These are phyloP conservation scores for Brenthis hecate DNA, from an alignment of 2,888 invertebrate genomes.

Conservation along the genomic window DNA sequence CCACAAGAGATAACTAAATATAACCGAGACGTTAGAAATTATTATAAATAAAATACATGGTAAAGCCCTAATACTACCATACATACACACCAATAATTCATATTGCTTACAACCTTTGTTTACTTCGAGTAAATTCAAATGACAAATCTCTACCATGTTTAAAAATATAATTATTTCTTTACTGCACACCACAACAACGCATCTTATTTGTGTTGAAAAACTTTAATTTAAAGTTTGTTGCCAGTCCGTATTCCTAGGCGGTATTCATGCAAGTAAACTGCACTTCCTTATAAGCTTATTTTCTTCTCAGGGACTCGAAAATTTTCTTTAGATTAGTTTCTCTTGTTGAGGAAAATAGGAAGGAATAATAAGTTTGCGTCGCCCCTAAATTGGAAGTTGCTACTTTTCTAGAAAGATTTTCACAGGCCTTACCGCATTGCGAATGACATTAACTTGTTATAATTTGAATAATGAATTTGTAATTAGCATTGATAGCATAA, in stretches of 20 bases:
- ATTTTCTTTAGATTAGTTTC: conserved; percentile 82
- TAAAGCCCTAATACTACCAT: too few species aligned
- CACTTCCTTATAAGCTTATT: conserved; percentile 80
- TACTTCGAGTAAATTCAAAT: not conserved
- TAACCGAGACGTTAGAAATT: too few species aligned
- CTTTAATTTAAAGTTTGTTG: conserved; percentile 79
- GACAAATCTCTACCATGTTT: conserved; percentile 7
- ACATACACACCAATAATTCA: too few species aligned
- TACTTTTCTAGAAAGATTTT: conserved; percentile 59
- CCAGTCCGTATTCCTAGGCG: conserved; percentile 59
- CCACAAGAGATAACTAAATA: not conserved
- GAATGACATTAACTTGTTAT: conserved; percentile 42
- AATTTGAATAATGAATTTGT: conserved; percentile 12
- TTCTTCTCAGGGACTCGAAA: conserved; percentile 76
- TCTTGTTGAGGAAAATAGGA: conserved; percentile 78
- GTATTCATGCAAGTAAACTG: conserved; percentile 74
- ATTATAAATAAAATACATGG: too few species aligned
- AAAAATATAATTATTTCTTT: conserved; percentile 32
- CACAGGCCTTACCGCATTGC: conserved; percentile 42
- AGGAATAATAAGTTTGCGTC: conserved; percentile 75
- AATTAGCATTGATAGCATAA: not conserved
- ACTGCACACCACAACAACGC: conserved; percentile 43
- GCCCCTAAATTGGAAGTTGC: conserved; percentile 71
- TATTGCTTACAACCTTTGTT: conserved; percentile 2
- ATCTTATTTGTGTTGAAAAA: conserved; percentile 68